phyloP scores from a whole-genome alignment of 2,797 vertebrate species.

The Melanotaenia pygmaea region DNA sequence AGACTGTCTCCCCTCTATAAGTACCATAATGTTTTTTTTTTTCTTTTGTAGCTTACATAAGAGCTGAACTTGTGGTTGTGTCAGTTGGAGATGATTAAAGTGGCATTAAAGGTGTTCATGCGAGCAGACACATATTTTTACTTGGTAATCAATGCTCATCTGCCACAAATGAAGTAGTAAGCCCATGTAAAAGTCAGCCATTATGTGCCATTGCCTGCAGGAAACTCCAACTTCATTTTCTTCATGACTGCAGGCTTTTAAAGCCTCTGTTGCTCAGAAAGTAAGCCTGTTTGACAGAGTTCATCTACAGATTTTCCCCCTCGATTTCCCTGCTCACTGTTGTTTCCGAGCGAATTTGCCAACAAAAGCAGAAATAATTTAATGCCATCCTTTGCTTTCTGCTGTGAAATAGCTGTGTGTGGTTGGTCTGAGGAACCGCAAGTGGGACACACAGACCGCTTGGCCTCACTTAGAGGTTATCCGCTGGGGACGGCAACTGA shows the following conservation, averaged over 20 bases:
- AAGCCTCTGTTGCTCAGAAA: slow-evolving; percentile 9
- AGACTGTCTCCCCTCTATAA: slow-evolving; percentile 45
- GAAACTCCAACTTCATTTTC: slow-evolving; percentile 14
- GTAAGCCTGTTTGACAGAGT: slow-evolving; percentile 13
- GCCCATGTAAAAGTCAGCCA: slow-evolving; percentile 11
- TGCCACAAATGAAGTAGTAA: slow-evolving; percentile 29
- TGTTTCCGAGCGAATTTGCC: slow-evolving; percentile 50
- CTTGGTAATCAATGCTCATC: slow-evolving; percentile 25
- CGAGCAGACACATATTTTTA: slow-evolving; percentile 36
- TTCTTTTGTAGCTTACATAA: slow-evolving; percentile 32
- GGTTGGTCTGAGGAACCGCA: slow-evolving; percentile 43
- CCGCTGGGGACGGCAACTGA: slow-evolving; percentile 26
- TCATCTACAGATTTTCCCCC: slow-evolving; percentile 26
- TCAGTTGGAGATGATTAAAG: slow-evolving; percentile 43
- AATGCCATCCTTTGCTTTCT: slow-evolving; percentile 39
- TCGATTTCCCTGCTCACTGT: slow-evolving; percentile 33
- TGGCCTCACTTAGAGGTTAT: slow-evolving; percentile 45
- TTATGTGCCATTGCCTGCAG: slow-evolving; percentile 7
- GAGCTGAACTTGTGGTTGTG: slow-evolving; percentile 15
- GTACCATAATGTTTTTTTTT: slow-evolving; percentile 40
- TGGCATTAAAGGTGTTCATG: slow-evolving; percentile 38
- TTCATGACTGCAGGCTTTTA: slow-evolving; percentile 10
- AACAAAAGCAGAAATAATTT: slow-evolving; percentile 63
- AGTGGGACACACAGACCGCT: slow-evolving; percentile 37
- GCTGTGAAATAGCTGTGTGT: slow-evolving; percentile 39